Percentiles rank a stretch among this genome's conserved stretches.
Evolutionary conservation across 2,113 vertebrate genomes (phyloP).

Genomic region (Daboia siamensis): DNA sequence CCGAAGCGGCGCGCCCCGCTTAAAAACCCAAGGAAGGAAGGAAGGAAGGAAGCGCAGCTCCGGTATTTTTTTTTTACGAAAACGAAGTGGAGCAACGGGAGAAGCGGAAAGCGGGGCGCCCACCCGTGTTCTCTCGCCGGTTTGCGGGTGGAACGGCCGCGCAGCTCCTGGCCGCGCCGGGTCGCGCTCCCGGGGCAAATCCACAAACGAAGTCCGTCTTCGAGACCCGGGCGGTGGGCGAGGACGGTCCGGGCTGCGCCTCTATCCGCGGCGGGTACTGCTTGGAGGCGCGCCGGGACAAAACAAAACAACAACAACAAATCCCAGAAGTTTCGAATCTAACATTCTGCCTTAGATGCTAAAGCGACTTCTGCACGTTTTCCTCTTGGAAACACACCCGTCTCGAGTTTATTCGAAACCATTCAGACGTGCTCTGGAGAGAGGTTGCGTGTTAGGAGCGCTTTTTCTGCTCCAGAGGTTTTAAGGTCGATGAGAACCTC

Average conservation of each 20-base stretch:
- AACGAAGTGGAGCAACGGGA: neutral
- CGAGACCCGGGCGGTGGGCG: neutral
- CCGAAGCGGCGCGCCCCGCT: neutral
- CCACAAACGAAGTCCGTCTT: neutral
- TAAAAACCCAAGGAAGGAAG: constrained; percentile 33
- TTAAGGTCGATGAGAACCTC: neutral
- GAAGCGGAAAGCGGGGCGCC: neutral
- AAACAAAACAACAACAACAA: neutral
- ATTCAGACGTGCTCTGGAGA: neutral
- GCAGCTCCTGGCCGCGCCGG: neutral
- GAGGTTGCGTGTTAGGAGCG: neutral
- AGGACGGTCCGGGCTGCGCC: neutral
- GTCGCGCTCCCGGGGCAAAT: neutral
- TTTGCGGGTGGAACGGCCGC: neutral
- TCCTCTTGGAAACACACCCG: neutral
- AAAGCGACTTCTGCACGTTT: neutral
- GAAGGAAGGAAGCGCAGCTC: accelerated
- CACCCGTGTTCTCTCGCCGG: neutral
- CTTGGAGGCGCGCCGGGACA: neutral
- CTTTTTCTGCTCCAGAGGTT: too few relatives aligned
- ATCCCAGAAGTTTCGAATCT: neutral
- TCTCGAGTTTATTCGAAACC: neutral
- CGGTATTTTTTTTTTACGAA: neutral
- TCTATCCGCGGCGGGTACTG: neutral
- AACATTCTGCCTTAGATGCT: neutral